Conservation (phyloP, 2,113 vertebrate species). For the Corvus cornix region DNA sequence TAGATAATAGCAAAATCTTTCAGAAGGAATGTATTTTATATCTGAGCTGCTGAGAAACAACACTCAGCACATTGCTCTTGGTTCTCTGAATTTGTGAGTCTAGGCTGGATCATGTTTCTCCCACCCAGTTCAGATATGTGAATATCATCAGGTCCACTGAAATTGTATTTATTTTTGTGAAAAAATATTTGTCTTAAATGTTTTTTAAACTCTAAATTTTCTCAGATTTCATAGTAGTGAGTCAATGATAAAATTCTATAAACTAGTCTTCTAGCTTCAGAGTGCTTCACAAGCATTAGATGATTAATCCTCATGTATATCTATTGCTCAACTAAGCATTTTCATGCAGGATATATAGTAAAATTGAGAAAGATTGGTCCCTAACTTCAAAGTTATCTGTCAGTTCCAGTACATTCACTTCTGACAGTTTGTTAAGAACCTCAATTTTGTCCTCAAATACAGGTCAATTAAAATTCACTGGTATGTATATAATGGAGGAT, state of each 20-base stretch:
- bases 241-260: neutral
- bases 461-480: neutral
- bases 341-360: neutral
- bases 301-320: neutral
- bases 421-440: neutral
- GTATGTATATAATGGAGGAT: neutral
- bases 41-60: neutral
- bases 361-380: neutral
- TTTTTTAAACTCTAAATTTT: neutral
- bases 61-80: neutral
- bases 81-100: neutral
- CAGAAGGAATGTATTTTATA: neutral
- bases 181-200: neutral
- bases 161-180: neutral
- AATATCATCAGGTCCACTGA: neutral
- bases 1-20: neutral
- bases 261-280: neutral
- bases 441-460: neutral
- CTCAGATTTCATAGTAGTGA: neutral
- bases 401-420: neutral
- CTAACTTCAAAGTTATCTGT: neutral
- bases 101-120: neutral
- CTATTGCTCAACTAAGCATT: neutral
- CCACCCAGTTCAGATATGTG: neutral
- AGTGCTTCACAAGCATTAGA: neutral